Evolutionary conservation across 2,113 vertebrate species (phyloP).

Genomic region (Phyllostomus hastatus): DNA sequence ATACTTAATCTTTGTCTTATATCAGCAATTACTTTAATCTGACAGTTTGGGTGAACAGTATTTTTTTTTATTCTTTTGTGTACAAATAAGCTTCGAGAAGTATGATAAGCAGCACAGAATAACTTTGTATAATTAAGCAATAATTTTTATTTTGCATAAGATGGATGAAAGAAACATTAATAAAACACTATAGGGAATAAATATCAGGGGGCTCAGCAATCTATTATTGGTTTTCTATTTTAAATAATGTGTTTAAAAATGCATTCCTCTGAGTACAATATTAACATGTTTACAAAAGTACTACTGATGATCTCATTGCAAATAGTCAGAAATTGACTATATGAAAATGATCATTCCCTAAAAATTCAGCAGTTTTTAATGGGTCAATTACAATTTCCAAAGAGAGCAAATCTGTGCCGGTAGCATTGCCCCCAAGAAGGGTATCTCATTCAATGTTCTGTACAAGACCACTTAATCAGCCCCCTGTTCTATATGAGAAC

Average conservation of each 20-base stretch:
- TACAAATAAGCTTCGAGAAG: neutral
- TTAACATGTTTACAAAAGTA: neutral
- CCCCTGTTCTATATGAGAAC: too few relatives aligned
- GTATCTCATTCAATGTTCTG: neutral
- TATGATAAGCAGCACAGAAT: neutral
- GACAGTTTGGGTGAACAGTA: neutral
- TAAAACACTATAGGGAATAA: neutral
- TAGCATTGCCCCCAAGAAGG: rapidly evolving
- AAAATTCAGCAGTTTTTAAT: neutral
- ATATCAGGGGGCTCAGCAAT: neutral
- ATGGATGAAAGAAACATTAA: slow-evolving; percentile 3
- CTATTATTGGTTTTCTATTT: neutral
- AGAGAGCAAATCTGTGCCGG: neutral
- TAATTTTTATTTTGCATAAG: neutral
- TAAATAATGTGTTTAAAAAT: neutral
- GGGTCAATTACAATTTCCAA: neutral
- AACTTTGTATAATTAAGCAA: neutral
- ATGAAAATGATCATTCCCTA: neutral
- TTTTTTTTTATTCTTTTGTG: neutral
- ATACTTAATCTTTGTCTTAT: neutral
- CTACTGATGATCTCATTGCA: neutral
- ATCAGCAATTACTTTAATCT: neutral
- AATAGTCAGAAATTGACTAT: neutral
- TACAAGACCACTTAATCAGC: neutral
- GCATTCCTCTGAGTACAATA: neutral